Conservation (phyloP, 30 jellyfish, hydroid and myxozoan species). For the Catostylus mosaicus region DNA sequence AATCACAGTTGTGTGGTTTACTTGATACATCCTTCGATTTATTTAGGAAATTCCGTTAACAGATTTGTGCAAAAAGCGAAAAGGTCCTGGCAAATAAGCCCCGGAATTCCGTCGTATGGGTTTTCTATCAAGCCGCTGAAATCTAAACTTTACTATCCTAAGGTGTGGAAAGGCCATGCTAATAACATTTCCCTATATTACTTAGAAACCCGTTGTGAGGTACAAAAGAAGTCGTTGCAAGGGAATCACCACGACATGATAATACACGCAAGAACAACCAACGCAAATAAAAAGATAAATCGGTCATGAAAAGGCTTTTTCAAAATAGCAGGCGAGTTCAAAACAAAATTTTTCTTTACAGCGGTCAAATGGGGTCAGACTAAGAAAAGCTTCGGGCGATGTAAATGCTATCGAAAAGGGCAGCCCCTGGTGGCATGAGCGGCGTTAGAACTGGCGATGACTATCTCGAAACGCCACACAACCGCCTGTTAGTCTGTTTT, state of each 20-base stretch:
- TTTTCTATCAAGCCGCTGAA: background rate
- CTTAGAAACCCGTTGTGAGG: background rate
- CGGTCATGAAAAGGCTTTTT: too few species aligned
- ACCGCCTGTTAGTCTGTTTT: too few species aligned
- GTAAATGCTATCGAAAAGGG: too few species aligned
- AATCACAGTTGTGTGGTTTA: slow-evolving; percentile 4
- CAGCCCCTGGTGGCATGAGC: too few species aligned
- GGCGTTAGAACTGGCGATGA: too few species aligned
- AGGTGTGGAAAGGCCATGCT: background rate
- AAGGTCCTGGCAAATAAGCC: background rate
- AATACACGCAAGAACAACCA: background rate
- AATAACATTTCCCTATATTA: background rate
- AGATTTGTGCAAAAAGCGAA: background rate
- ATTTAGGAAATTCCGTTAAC: slow-evolving; percentile 18
- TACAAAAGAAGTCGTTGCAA: too few species aligned
- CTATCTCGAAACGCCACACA: too few species aligned
- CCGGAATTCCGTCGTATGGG: background rate
- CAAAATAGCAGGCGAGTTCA: too few species aligned
- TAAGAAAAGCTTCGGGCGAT: too few species aligned
- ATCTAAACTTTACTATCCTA: background rate
- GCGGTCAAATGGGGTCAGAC: too few species aligned
- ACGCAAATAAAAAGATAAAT: too few species aligned
- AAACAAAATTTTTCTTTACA: too few species aligned
- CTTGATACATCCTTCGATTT: background rate
- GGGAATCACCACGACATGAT: background rate